Conservation (phyloP, 2,888 invertebrate genomes). For the Calameuta filiformis region DNA sequence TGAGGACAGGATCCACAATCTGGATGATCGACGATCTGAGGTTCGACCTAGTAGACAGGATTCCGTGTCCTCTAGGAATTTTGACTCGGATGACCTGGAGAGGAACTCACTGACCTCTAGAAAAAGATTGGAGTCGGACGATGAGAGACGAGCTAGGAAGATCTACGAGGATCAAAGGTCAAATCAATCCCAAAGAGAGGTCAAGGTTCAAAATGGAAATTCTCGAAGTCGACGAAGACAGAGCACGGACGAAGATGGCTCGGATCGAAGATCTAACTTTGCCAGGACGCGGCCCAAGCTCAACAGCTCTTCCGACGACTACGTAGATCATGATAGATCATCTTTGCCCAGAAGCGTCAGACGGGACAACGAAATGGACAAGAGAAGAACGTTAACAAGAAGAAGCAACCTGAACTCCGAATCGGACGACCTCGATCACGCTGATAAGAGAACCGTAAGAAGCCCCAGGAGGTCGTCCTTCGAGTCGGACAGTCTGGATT, state of each 20-base stretch:
- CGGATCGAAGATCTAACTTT: slow-evolving; percentile 42
- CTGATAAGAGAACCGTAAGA: slow-evolving; percentile 6
- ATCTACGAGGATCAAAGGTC: slow-evolving; percentile 26
- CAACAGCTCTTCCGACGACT: slow-evolving; percentile 59
- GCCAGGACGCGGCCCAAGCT: slow-evolving; percentile 37
- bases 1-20: slow-evolving; percentile 52
- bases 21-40: slow-evolving; percentile 55
- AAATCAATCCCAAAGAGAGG: slow-evolving; percentile 1
- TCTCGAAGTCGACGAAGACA: slow-evolving; percentile 39
- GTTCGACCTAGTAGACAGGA: slow-evolving; percentile 38
- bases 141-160: slow-evolving; percentile 22
- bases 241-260: slow-evolving; percentile 53
- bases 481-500: slow-evolving; percentile 32
- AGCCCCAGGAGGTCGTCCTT: slow-evolving; percentile 33
- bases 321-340: slow-evolving; percentile 31
- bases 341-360: slow-evolving; percentile 15
- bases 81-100: slow-evolving; percentile 40
- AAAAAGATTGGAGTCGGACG: slow-evolving; percentile 25
- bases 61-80: slow-evolving; percentile 34
- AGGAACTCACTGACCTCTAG: slow-evolving; percentile 34
- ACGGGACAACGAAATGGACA: slow-evolving; percentile 13
- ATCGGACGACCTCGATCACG: slow-evolving; percentile 13
- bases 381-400: slow-evolving; percentile 29
- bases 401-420: slow-evolving; percentile 14
- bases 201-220: slow-evolving; percentile 18